These are phyloP conservation scores for Caenorhabditis drosophilae DNA, from an alignment of 2,888 invertebrate species.

Conservation along the genomic window DNA sequence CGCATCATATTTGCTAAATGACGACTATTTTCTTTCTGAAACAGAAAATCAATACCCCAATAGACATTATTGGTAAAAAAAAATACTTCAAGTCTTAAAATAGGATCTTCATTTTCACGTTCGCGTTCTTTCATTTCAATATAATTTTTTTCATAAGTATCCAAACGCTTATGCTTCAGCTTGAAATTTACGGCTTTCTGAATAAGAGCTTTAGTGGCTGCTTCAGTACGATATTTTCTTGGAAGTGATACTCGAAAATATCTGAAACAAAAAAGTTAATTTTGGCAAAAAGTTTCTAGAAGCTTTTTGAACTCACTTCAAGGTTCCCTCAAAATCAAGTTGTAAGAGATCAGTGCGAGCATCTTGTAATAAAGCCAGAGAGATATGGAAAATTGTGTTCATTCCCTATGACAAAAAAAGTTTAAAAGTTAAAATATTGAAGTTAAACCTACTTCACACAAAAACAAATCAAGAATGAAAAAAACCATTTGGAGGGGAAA, in stretches of 20 bases:
- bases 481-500: constrained; percentile 96
- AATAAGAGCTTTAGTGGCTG: constrained; percentile 85
- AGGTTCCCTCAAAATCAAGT: constrained; percentile 93
- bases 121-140: constrained; percentile 76
- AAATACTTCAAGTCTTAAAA: constrained; percentile 72
- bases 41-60: constrained; percentile 1
- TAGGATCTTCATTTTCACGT: constrained; percentile 71
- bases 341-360: constrained; percentile 83
- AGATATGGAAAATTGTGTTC: constrained; percentile 93
- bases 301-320: constrained; percentile 83
- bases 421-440: background rate
- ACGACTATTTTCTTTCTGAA: constrained; percentile 58
- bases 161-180: constrained; percentile 79
- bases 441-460: constrained; percentile 73
- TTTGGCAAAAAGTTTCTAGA: background rate
- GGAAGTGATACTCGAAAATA: constrained; percentile 94
- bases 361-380: constrained; percentile 85
- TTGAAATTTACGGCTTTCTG: constrained; percentile 88
- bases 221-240: constrained; percentile 90
- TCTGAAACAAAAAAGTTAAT: constrained; percentile 12
- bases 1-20: constrained; percentile 73
- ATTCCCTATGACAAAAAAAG: constrained; percentile 79
- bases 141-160: constrained; percentile 93
- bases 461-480: constrained; percentile 93
- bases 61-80: no score